Evolutionary conservation across 1,140 invertebrate species (phyloP), one percentile per base, ranked within the genome.

Genomic region (Ridgeia piscesae): DNA sequence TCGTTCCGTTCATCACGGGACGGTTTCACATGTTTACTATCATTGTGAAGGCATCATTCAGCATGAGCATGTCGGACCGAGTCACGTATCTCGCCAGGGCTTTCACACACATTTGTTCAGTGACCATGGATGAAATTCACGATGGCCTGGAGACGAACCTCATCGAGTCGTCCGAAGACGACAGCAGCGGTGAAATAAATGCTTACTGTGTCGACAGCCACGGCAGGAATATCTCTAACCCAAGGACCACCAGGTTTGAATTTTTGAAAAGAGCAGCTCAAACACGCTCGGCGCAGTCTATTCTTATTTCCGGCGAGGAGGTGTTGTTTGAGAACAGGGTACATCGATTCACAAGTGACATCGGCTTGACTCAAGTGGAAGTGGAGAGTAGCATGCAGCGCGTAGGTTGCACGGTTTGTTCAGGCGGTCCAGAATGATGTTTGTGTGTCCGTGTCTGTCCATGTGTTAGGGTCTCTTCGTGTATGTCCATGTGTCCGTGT

Each of bases 1-100:
- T 98, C 0, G 95, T 99, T 92, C 98, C 98, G 0, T 99, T 98
- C 94, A 95, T 99, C 9, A 93, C 95, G 8, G 95, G 95, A 93
- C 95, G 96, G 92, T 93, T 95, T 9, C 94, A 95, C 89, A 93
- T 95, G 0, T 94, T 96, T 89, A 94, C 17, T 31, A 8, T 77
- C 58, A 77, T 77, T 4, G 58, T 77, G 58, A 77, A 17, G 58
- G 58, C 58, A 77, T 77, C 58, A 17, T 4, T 17, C 58, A 17
- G 27, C 58, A 77, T 77, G 58, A 31, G 2, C 58, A 1, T 77
- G 58, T 77, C 58, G 2, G 58, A 77, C 11, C 58, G 58, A 77
- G 27, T 77, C 17, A 9, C 11, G 2, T 77, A 27, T 21, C 58
- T 77, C 17, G 17, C 2, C 0, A 31, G 58, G 2, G 58, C 58